Conservation (phyloP, 2,797 vertebrate species). For the Halcyon smyrnensis region DNA sequence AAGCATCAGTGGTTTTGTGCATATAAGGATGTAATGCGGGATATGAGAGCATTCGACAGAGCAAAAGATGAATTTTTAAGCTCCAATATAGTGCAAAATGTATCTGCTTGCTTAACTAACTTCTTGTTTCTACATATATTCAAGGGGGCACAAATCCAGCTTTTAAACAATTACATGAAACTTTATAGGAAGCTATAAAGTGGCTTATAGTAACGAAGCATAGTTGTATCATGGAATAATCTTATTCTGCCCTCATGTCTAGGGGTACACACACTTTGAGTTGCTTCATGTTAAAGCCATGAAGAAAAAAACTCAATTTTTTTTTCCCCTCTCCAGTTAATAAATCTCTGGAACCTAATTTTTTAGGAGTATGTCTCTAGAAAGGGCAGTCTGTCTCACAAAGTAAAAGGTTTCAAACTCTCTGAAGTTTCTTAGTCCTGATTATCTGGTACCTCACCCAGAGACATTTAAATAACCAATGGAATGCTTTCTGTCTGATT, state of each 20-base stretch:
- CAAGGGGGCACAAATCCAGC: background rate
- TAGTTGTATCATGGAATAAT: background rate
- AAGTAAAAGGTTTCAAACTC: background rate
- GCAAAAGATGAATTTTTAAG: background rate
- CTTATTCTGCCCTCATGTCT: background rate
- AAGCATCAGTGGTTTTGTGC: background rate
- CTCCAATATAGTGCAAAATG: background rate
- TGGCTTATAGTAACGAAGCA: background rate
- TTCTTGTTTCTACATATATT: background rate
- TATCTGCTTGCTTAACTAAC: background rate
- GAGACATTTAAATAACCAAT: background rate
- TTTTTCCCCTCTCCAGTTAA: background rate
- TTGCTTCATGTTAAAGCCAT: constrained; percentile 17
- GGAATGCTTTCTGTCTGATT: constrained; percentile 14
- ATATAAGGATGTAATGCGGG: background rate
- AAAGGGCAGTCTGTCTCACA: background rate
- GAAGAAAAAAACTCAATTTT: background rate
- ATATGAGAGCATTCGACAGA: background rate
- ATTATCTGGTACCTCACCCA: constrained; percentile 37
- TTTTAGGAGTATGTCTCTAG: background rate
- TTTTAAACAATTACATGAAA: background rate
- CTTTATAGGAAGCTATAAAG: background rate
- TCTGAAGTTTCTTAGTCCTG: background rate
- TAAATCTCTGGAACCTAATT: constrained; percentile 31
- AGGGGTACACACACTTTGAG: background rate